These are phyloP conservation scores for Lobophora halterata DNA, from an alignment of 2,888 invertebrate species.

Conservation along the genomic window DNA sequence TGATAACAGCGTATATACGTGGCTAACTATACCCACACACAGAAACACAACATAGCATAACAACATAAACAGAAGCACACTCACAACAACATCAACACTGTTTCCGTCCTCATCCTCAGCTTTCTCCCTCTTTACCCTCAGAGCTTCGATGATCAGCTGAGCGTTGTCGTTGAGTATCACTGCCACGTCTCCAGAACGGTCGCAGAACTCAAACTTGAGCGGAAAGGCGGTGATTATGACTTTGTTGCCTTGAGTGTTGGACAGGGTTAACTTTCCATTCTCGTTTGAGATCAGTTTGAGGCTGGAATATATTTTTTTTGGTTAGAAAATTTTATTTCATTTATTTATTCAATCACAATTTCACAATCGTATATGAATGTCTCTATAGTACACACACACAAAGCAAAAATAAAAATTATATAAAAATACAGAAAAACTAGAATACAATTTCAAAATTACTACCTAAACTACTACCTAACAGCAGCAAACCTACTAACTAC, in stretches of 20 bases:
- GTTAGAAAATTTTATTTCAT: too few relatives aligned
- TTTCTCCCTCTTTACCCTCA: constrained; percentile 83
- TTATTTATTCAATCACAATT: too few relatives aligned
- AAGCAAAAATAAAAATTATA: too few relatives aligned
- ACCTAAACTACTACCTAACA: too few relatives aligned
- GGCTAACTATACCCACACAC: too few relatives aligned
- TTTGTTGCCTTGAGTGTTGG: constrained; percentile 63
- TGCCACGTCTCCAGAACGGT: constrained; percentile 84
- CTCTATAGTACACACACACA: too few relatives aligned
- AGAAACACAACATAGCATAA: too few relatives aligned
- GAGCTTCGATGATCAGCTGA: constrained; percentile 95
- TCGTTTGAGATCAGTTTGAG: constrained; percentile 59
- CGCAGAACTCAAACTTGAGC: constrained; percentile 91
- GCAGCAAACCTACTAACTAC: too few relatives aligned
- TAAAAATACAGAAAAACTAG: too few relatives aligned
- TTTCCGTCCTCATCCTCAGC: constrained; percentile 62
- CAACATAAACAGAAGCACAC: constrained; percentile 30
- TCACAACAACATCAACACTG: constrained; percentile 50
- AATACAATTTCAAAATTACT: too few relatives aligned
- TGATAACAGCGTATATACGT: too few relatives aligned
- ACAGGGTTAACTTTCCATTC: constrained; percentile 50
- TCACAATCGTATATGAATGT: too few relatives aligned
- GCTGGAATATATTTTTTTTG: constrained; percentile 43
- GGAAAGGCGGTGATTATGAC: constrained; percentile 86
- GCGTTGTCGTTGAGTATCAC: constrained; percentile 92